phyloP scores from a whole-genome alignment of 2,113 vertebrate species.

The Mesoclemmys tuberculata region DNA sequence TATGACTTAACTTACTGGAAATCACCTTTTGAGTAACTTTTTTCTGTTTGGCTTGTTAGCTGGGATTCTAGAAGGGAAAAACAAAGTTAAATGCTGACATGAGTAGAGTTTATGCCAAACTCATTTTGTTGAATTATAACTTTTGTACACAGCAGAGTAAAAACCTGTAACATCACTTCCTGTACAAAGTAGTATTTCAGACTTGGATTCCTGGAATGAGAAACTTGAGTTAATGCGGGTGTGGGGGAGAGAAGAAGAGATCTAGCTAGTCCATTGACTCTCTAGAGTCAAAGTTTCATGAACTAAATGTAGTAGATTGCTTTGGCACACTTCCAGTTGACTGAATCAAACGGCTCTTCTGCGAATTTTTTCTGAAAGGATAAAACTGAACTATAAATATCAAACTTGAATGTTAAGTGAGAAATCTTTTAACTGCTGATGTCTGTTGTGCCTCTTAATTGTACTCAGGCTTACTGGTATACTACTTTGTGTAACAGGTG shows the following conservation, averaged over 20 bases:
- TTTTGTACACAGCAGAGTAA: not conserved
- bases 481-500: conserved; percentile 79
- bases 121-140: not conserved
- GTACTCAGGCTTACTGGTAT: not conserved
- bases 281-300: not conserved
- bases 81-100: not conserved
- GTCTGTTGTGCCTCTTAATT: not conserved
- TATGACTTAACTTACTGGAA: not conserved
- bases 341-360: not conserved
- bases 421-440: not conserved
- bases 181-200: not conserved
- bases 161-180: not conserved
- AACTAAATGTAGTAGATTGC: not conserved
- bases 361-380: not conserved
- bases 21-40: not conserved
- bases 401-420: not conserved
- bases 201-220: not conserved
- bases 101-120: not conserved
- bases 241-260: too few relatives aligned
- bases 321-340: not conserved
- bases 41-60: not conserved
- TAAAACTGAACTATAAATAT: not conserved
- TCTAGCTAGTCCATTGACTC: not conserved
- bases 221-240: not conserved
- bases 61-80: not conserved